Evolutionary conservation across 2,113 vertebrate genomes (phyloP).

Genomic region (Toxostoma redivivum): DNA sequence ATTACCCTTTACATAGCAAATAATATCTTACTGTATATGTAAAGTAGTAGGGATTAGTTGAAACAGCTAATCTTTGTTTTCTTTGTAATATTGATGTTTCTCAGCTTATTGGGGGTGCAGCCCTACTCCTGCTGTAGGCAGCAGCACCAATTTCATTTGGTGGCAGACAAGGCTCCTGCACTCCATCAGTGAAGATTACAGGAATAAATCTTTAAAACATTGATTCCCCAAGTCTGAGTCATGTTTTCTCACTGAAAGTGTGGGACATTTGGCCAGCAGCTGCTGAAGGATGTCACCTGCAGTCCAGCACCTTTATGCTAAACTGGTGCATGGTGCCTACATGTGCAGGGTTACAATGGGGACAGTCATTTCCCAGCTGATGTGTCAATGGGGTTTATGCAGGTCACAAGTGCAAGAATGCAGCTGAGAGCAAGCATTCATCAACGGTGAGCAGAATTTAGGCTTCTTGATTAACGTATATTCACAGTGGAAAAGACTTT

Average conservation of each 20-base stretch:
- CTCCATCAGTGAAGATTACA: not conserved
- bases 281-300: not conserved
- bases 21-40: not conserved
- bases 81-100: not conserved
- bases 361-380: not conserved
- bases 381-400: not conserved
- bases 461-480: not conserved
- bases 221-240: not conserved
- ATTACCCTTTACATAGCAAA: not conserved
- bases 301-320: not conserved
- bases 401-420: not conserved
- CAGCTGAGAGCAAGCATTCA: not conserved
- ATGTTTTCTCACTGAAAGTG: not conserved
- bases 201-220: not conserved
- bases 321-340: not conserved
- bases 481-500: not conserved
- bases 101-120: not conserved
- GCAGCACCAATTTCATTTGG: not conserved
- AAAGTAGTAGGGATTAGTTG: not conserved
- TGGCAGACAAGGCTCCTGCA: not conserved
- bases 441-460: not conserved
- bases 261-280: not conserved
- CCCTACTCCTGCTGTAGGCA: not conserved
- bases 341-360: not conserved
- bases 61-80: slow-evolving; percentile 6